Evolutionary conservation across 2,888 invertebrate species (phyloP), one percentile per base, ranked within the genome.

Genomic region (Dioctria linearis): DNA sequence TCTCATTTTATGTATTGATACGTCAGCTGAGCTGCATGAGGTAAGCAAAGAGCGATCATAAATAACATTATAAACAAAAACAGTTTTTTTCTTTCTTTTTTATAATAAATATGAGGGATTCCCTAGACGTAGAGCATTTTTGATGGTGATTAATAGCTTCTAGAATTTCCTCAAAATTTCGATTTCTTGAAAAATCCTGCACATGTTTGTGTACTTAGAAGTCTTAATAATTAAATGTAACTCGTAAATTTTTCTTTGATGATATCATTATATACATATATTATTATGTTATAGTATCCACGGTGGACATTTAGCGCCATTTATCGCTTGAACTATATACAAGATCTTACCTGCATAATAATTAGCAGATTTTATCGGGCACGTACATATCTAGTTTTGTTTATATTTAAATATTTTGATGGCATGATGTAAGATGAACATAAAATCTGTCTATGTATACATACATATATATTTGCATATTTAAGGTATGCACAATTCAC

Each of bases 221-320:
- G 11, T 54, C 11, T 25, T 25, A 25, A 25, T n/a, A 11, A 11
- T 6, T 11, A 54, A 8, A 3, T 54, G 54, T 54, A 11, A 54
- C n/a, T 54, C 11, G n/a, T 54, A 54, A 8, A 54, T 54, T 11
- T n/a, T 54, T 54, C 54, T 11, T 4, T 54, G 54, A n/a, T 54
- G 54, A 54, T 54, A 54, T 54, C 54, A 54, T 54, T 8, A 11
- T 1, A 54, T 5, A 5, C 9, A 11, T 54, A 4, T 46, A 46
- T 46, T 46, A 6, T 25, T 25, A 25, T 25, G 2, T 25, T 25
- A n/a, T n/a, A 25, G 25, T 46, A 46, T 3, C 8, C 54, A 54
- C 6, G 69, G 69, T 69, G 43, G 43, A 13, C 69, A 69, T 51
- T 69, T 69, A 69, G 69, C 51, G 51, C 69, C 69, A 51, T 69